Base-by-base conservation (phyloP, 2,797 vertebrate species). In the Platalea minor region DNA sequence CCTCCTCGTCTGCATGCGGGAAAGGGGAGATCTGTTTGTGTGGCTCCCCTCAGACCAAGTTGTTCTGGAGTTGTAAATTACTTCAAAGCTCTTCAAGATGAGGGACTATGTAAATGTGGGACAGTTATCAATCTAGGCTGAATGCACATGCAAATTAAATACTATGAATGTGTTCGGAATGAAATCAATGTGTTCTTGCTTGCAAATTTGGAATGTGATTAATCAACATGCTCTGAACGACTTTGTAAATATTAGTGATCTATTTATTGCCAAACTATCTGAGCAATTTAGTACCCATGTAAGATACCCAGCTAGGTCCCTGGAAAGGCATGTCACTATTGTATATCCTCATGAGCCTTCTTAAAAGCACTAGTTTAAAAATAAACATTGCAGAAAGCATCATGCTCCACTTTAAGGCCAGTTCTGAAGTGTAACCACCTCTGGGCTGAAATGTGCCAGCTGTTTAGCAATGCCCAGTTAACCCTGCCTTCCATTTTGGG, bases 1-100 rank as follows among this genome's bases (percentile, higher is more conserved):
- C 21, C 45, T 31, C 31, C 56, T 56, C 1, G 8, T 46, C 13
- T 69, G 17, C 13, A 21, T 4, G 1, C 0, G 0, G 43, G 73
- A 79, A 92, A 79, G 1, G 5, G 29, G 50, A 85, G 54, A 56
- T 54, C 26, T 94, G 33, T 91, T 90, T 86, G 8, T 39, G 26
- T 75, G 53, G 4, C 21, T 90, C 4, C 21, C 15, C n/a, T 68
- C 46, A 48, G 29, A 90, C 13, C 0, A 0, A 35, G 33, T 57
- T 84, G 16, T 48, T 88, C 76, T 80, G 56, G 54, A 80, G 64
- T 33, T 60, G 29, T 41, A 69, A 88, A 87, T 35, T 67, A 64
- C 65, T 93, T 86, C 77, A 91, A 60, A 72, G 72, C 25, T 45
- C 45, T 77, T 89, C 60, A 85, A 56, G 53, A 63, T 63, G 70